Evolutionary conservation across 2,888 invertebrate species (phyloP).

Genomic region (Antitype chi): DNA sequence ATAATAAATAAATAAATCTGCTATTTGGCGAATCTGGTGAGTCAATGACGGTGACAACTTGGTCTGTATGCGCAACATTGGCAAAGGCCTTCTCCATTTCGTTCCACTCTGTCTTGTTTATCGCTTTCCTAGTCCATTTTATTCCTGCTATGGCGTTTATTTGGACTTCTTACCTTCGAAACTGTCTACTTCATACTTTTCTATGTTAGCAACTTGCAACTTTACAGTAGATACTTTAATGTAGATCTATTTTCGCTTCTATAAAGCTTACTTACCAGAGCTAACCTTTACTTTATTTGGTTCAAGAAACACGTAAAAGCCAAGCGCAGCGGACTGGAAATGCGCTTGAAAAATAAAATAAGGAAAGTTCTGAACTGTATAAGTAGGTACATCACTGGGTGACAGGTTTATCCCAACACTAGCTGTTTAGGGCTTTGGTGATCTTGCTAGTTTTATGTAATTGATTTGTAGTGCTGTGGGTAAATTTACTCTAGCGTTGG

Average conservation of each 20-base stretch:
- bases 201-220: not conserved
- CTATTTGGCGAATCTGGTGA: too few relatives aligned
- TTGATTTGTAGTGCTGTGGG: not conserved
- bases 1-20: too few relatives aligned
- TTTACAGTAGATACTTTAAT: not conserved
- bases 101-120: too few relatives aligned
- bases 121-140: too few relatives aligned
- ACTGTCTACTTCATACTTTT: too few relatives aligned
- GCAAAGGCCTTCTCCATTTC: too few relatives aligned
- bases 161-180: too few relatives aligned
- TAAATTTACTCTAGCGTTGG: not conserved
- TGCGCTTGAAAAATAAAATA: constrained; percentile 35
- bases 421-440: not conserved
- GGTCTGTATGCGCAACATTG: too few relatives aligned
- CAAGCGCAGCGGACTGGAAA: constrained; percentile 13
- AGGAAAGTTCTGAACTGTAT: not conserved
- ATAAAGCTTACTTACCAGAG: not conserved
- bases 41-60: too few relatives aligned
- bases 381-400: constrained; percentile 10
- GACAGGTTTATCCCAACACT: constrained; percentile 23
- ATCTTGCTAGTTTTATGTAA: not conserved
- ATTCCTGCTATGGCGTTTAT: too few relatives aligned
- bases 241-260: not conserved
- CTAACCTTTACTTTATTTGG: constrained; percentile 16
- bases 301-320: constrained; percentile 30